phyloP scores from a whole-genome alignment of 2,888 invertebrate genomes.

The Omphaloscelis lunosa region DNA sequence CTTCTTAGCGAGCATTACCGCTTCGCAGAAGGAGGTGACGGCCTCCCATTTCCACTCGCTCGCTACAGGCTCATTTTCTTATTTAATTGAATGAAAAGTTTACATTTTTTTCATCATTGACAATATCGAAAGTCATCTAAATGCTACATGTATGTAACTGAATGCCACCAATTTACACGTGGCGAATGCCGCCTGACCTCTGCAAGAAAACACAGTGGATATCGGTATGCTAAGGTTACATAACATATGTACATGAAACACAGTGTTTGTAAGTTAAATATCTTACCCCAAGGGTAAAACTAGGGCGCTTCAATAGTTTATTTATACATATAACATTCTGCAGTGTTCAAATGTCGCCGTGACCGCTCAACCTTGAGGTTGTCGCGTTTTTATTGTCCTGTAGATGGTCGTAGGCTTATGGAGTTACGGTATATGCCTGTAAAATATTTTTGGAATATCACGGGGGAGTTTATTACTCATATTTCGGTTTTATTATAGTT shows the following conservation, averaged over 20 bases:
- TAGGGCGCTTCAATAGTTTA: slow-evolving; percentile 47
- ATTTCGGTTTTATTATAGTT: slow-evolving; percentile 42
- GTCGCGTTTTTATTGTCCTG: slow-evolving; percentile 64
- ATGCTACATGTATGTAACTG: neutral
- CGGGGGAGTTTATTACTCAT: slow-evolving; percentile 49
- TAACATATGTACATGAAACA: slow-evolving; percentile 18
- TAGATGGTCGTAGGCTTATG: slow-evolving; percentile 43
- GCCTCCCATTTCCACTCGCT: too few species aligned
- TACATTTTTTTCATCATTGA: neutral
- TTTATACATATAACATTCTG: slow-evolving; percentile 43
- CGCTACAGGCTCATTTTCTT: neutral
- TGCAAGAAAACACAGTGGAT: slow-evolving; percentile 15
- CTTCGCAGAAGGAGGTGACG: too few species aligned
- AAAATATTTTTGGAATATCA: slow-evolving; percentile 51
- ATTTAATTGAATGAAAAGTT: neutral
- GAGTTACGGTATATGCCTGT: slow-evolving; percentile 40
- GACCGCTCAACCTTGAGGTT: slow-evolving; percentile 58
- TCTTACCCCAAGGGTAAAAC: slow-evolving; percentile 48
- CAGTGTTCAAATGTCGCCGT: slow-evolving; percentile 60
- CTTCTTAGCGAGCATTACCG: too few species aligned
- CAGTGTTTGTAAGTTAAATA: slow-evolving; percentile 33
- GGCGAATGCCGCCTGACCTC: slow-evolving; percentile 20
- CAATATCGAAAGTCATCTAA: neutral
- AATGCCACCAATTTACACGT: slow-evolving; percentile 1
- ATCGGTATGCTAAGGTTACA: slow-evolving; percentile 37